Percentiles rank a stretch among this genome's conserved stretches.
Evolutionary conservation across 2,888 invertebrate species (phyloP).

Genomic region (Hirudinaria manillensis): DNA sequence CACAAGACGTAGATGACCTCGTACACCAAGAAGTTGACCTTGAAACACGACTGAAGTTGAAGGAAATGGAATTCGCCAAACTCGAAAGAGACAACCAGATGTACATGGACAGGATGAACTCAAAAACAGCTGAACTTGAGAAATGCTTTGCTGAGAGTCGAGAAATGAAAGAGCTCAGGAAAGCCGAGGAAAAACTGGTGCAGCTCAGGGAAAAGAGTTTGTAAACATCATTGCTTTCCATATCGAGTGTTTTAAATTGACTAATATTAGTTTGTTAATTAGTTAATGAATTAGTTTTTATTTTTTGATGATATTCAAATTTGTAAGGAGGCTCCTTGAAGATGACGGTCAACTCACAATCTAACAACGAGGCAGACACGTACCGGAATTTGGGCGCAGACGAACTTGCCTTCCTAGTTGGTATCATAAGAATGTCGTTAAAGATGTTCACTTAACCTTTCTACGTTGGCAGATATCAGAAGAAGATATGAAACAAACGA

Average conservation of each 20-base stretch:
- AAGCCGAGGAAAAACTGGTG: not conserved
- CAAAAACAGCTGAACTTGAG: not conserved
- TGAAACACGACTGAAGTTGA: constrained; percentile 4
- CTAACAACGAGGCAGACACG: not conserved
- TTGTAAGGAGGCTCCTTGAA: not conserved
- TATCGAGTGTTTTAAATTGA: not conserved
- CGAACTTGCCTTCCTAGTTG: not conserved
- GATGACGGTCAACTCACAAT: too few relatives aligned
- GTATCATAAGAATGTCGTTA: not conserved
- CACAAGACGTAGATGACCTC: not conserved
- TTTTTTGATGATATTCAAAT: too few relatives aligned
- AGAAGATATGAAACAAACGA: not conserved
- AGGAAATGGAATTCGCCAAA: not conserved
- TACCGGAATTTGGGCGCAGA: not conserved
- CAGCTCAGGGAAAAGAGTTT: not conserved
- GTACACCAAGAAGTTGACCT: not conserved
- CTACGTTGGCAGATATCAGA: constrained; percentile 2
- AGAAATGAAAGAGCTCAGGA: not conserved
- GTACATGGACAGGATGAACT: constrained; percentile 1
- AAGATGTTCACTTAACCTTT: not conserved
- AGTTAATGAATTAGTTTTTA: too few relatives aligned
- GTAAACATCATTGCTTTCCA: not conserved
- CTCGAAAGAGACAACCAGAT: not conserved
- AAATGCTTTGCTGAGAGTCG: not conserved
- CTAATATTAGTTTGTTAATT: too few relatives aligned